Conservation (phyloP, 2,888 invertebrate genomes). For the Ellobium chinense region DNA sequence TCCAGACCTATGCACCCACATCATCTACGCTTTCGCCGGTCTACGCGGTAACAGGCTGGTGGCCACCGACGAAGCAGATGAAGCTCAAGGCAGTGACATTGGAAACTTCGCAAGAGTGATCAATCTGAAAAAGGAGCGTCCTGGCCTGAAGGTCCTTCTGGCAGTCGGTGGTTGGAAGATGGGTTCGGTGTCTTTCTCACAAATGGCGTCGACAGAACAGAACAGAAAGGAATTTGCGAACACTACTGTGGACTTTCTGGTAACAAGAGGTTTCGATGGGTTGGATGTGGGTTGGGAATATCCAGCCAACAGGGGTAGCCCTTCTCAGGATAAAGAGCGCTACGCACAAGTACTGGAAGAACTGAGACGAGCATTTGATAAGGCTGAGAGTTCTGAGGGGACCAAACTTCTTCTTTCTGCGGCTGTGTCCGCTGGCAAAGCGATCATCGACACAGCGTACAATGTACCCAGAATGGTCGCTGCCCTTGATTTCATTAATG, state of each 20-base stretch:
- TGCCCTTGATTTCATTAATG: slow-evolving; percentile 62
- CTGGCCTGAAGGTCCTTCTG: slow-evolving; percentile 20
- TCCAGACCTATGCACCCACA: slow-evolving; percentile 95
- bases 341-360: background rate
- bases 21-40: slow-evolving; percentile 98
- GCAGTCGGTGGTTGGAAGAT: slow-evolving; percentile 25
- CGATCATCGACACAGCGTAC: slow-evolving; percentile 34
- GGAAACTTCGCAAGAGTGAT: slow-evolving; percentile 14
- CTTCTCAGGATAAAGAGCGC: background rate
- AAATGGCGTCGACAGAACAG: background rate
- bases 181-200: background rate
- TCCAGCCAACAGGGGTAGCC: background rate
- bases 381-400: slow-evolving; percentile 18
- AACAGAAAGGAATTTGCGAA: slow-evolving; percentile 21
- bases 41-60: slow-evolving; percentile 95
- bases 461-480: slow-evolving; percentile 25
- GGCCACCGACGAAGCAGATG: slow-evolving; percentile 95
- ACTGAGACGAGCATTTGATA: slow-evolving; percentile 32
- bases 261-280: slow-evolving; percentile 24
- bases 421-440: slow-evolving; percentile 34
- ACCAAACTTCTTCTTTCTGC: slow-evolving; percentile 31
- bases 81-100: slow-evolving; percentile 74
- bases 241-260: background rate
- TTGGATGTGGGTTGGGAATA: slow-evolving; percentile 27
- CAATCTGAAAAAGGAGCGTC: slow-evolving; percentile 1